These are phyloP conservation scores for Lytechinus pictus DNA, from an alignment of 35 echinoderm and acorn worm species.

Conservation along the genomic window DNA sequence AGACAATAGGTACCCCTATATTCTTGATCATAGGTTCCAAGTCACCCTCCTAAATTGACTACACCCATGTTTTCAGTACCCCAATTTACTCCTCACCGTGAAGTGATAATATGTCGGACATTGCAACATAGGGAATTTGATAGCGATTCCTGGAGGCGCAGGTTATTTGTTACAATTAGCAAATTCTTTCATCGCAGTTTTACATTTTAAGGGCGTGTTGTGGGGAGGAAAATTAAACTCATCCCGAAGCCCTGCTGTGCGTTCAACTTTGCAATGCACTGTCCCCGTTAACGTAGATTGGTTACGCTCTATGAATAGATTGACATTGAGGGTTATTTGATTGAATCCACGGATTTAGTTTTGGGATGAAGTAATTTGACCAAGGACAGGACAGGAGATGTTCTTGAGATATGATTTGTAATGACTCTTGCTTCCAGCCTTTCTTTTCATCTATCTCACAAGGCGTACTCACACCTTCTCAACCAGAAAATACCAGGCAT, in stretches of 20 bases:
- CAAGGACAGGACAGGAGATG: background rate
- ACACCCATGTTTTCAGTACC: background rate
- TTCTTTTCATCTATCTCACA: too few relatives aligned
- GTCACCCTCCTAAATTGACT: background rate
- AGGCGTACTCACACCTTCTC: too few relatives aligned
- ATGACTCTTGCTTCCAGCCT: too few relatives aligned
- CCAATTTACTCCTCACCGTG: background rate
- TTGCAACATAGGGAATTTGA: background rate
- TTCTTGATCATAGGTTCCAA: background rate
- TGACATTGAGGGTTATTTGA: background rate
- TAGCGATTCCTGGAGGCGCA: background rate
- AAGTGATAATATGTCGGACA: background rate
- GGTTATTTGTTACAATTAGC: constrained; percentile 5
- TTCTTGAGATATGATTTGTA: too few relatives aligned
- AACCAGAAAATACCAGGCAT: too few relatives aligned
- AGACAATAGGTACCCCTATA: background rate
- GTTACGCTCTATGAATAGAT: background rate
- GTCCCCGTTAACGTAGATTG: background rate
- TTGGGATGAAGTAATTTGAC: background rate
- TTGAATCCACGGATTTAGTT: background rate
- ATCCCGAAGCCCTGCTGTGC: background rate
- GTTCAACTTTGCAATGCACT: background rate
- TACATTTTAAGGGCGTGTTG: background rate
- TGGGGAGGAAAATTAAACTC: background rate
- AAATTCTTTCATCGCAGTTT: background rate